These are phyloP conservation scores for Heteronetta atricapilla DNA, from an alignment of 2,113 vertebrate species.

Conservation along the genomic window DNA sequence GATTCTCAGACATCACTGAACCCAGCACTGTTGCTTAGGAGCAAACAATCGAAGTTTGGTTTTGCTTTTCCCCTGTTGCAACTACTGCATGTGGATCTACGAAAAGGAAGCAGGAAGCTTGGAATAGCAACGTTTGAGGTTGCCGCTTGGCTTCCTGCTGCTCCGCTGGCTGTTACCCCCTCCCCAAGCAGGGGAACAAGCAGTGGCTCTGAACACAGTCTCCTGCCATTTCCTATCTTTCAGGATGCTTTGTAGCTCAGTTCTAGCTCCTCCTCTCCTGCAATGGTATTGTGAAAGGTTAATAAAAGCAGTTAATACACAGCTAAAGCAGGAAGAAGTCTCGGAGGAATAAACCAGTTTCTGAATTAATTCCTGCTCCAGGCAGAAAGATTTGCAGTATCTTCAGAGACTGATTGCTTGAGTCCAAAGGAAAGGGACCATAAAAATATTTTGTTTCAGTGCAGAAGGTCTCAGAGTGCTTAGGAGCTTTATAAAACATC, in stretches of 20 bases:
- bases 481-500: not conserved
- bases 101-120: not conserved
- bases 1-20: not conserved
- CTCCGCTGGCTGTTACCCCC: not conserved
- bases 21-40: not conserved
- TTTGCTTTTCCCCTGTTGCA: not conserved
- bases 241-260: not conserved
- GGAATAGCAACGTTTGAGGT: rapidly evolving
- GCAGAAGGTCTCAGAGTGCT: not conserved
- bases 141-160: not conserved
- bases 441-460: not conserved
- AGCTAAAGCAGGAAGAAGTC: not conserved
- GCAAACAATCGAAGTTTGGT: too few relatives aligned
- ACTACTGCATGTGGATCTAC: not conserved
- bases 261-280: not conserved
- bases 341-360: not conserved
- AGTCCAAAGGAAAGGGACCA: not conserved
- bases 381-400: not conserved
- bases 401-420: not conserved
- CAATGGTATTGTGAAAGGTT: not conserved
- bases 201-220: rapidly evolving
- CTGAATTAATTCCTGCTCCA: conserved; percentile 10
- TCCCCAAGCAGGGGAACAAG: not conserved
- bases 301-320: not conserved
- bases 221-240: not conserved